These are phyloP conservation scores for Hypselothyrea guttata DNA, from an alignment of 2,888 invertebrate genomes.

Conservation along the genomic window DNA sequence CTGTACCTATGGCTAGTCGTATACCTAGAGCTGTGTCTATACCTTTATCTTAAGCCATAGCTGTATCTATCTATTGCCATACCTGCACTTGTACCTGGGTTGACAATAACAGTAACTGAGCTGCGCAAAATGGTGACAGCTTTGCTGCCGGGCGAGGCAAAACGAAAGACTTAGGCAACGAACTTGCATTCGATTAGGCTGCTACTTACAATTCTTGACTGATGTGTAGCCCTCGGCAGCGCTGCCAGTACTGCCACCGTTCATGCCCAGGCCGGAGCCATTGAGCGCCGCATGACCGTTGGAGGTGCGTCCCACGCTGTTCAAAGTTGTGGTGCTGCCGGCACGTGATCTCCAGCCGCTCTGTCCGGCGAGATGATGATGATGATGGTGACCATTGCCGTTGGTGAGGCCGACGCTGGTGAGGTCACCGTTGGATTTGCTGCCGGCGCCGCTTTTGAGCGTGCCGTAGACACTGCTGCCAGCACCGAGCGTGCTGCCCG, in stretches of 20 bases:
- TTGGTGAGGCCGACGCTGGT: slow-evolving; percentile 72
- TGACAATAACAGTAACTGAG: no score
- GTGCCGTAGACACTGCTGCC: slow-evolving; percentile 84
- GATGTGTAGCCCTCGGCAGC: slow-evolving; percentile 82
- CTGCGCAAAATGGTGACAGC: neutral
- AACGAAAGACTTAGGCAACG: slow-evolving; percentile 61
- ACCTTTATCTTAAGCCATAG: no score
- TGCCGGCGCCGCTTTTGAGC: slow-evolving; percentile 81
- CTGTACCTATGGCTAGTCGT: slow-evolving; percentile 25
- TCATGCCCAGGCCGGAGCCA: slow-evolving; percentile 65
- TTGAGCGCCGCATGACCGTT: slow-evolving; percentile 75
- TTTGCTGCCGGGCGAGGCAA: slow-evolving; percentile 9
- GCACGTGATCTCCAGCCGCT: slow-evolving; percentile 84
- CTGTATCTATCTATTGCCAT: no score
- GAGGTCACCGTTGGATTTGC: slow-evolving; percentile 81
- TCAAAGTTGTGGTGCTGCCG: slow-evolving; percentile 85
- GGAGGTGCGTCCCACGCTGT: slow-evolving; percentile 84
- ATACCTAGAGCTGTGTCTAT: neutral
- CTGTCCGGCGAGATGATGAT: slow-evolving; percentile 65
- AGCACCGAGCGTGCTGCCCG: slow-evolving; percentile 83
- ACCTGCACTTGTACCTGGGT: slow-evolving; percentile 9
- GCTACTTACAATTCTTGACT: slow-evolving; percentile 82
- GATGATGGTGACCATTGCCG: slow-evolving; percentile 71
- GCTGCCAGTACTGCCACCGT: slow-evolving; percentile 78
- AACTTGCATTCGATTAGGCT: slow-evolving; percentile 32